A percentile compares a stretch with the other conserved stretches of the same genome.
These are phyloP conservation scores for Temnopleurus reevesii DNA, from an alignment of 53 echinoderm and acorn worm species.

Conservation along the genomic window DNA sequence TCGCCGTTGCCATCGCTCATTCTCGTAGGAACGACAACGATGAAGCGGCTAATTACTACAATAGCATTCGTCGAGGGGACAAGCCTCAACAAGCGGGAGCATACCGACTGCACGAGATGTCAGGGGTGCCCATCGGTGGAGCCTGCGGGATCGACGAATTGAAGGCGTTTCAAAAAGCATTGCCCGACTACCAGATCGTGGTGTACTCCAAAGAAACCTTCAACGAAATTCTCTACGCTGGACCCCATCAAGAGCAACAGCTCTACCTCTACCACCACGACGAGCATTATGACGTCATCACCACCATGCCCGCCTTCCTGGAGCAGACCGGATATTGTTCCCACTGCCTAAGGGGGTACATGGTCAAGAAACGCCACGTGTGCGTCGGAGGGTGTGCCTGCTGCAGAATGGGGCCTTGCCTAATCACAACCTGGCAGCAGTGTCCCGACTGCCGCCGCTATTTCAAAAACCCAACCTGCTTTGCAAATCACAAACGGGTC, in stretches of 20 bases:
- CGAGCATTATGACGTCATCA: conserved; percentile 62
- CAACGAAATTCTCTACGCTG: too few species aligned
- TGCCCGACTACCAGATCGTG: too few species aligned
- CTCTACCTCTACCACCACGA: conserved; percentile 61
- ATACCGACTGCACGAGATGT: neutral
- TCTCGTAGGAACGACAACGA: neutral
- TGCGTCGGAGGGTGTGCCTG: conserved; percentile 57
- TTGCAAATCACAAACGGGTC: conserved; percentile 57
- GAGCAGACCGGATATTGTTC: conserved; percentile 61
- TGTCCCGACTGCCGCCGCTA: conserved; percentile 66
- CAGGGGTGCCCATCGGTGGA: neutral
- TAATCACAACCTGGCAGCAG: neutral
- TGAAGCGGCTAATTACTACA: neutral
- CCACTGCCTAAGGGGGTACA: conserved; percentile 56
- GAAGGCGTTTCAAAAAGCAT: too few species aligned
- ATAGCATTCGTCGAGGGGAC: neutral
- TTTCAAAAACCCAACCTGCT: conserved; percentile 67
- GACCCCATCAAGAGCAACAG: conserved; percentile 24
- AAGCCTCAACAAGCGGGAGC: neutral
- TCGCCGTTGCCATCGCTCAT: conserved; percentile 38
- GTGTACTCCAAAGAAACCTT: too few species aligned
- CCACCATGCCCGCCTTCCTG: conserved; percentile 48
- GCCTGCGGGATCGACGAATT: too few species aligned
- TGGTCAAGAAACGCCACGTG: conserved; percentile 49
- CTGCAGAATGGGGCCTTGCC: conserved; percentile 43